Evolutionary conservation across 2,888 invertebrate species (phyloP), one percentile per base, ranked within the genome.

Genomic region (Plebejus anna): DNA sequence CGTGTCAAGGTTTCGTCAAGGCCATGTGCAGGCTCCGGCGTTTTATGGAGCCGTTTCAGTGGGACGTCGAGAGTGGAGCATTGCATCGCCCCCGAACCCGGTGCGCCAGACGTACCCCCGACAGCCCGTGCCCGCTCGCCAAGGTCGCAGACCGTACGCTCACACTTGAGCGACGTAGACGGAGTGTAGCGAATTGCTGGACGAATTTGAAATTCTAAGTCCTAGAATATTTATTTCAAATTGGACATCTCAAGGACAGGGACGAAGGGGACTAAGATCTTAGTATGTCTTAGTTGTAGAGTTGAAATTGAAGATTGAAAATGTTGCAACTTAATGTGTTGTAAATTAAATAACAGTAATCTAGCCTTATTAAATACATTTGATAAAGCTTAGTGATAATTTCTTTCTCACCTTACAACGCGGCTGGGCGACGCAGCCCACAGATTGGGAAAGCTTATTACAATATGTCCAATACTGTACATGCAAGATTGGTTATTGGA

Each of bases 71-170:
- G 73, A 51, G 76, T 36, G 75, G 76, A 75, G 76, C 59, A 61
- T 75, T 75, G 61, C 66, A 61, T 75, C 76, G 61, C 66, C 51
- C 72, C 71, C 55, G 55, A 72, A 57, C 66, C 75, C 28, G 70
- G 75, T 77, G 75, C 77, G 77, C 80, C 79, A 66, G 77, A 55
- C 75, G 59, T 75, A 7, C 1, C 42, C 42, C 47, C 47, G 47
- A 42, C 11, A 47, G 47, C 11, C 47, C 47, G 11, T 47, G 9
- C 76, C 76, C 77, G 51, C 70, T 76, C 28, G 55, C 76, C 77
- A 78, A 79, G 80, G 80, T 78, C 79, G 76, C 71, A 77, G 79
- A 78, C 78, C 75, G 71, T 78, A 66, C 76, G 71, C n/a, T 47
- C 47, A 38, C 75, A 61, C 59, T 77, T 59, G 75, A 70, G 55